Base-by-base conservation (phyloP, 1,140 invertebrate genomes). In the Spodoptera litura region DNA sequence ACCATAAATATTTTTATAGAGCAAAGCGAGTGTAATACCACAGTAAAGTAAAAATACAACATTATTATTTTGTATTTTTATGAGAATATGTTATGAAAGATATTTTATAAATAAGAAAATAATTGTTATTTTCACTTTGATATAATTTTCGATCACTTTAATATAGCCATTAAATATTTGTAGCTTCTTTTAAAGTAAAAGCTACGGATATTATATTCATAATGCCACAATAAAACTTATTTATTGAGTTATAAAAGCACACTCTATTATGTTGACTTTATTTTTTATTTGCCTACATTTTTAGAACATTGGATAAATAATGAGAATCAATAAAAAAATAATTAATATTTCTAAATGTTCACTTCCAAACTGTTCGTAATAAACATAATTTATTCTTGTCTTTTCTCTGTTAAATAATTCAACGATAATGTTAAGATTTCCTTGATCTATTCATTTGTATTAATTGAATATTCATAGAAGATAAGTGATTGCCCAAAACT, bases 401-500 rank as follows among this genome's bases (percentile, higher is more conserved):
- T 76, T 88, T 88, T 88, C 84, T 85, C 87, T 88, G 12, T 78
- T 90, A 81, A 87, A 90, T 89, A 81, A 86, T 88, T 88, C 83
- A 88, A 81, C 71, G 58, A 78, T 74, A 70, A 73, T 55, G 75
- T 84, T 73, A 73, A 73, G 81, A 80, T 82, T 82, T 83, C n/a
- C 72, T 55, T 72, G 49, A 52, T 72, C 13, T 82, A 35, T 61
- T 59, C 35, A 53, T 55, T 70, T 74, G 49, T 62, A 3, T 56
- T 51, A 68, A 75, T 77, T 83, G 76, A 78, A 78, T 83, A 83
- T 83, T 83, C 64, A 80, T 74, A 78, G 11, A 38, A 53, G 20
- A 70, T 53, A 53, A 70, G 13, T 71, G 6, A 71, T 71, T 59
- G 71, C 35, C 38, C 38, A 31, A 27, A 51, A 79, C 8, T 44